Conservation (phyloP, 2,797 vertebrate species). For the Enteromius trimaculatus region DNA sequence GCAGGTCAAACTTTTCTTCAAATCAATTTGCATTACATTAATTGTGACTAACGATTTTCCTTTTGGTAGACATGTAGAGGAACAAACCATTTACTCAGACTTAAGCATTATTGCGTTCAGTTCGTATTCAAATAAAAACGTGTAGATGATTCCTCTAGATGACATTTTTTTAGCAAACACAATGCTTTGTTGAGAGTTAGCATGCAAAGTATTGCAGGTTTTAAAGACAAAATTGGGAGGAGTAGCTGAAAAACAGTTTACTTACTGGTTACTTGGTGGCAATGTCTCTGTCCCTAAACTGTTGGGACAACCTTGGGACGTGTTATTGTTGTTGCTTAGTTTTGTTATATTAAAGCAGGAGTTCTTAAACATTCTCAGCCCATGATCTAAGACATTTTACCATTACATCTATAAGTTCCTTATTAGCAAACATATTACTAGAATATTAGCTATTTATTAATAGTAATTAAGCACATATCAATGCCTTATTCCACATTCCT, state of each 20-base stretch:
- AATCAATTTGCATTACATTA: neutral
- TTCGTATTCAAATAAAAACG: neutral
- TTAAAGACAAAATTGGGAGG: neutral
- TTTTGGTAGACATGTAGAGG: neutral
- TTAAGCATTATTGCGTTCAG: neutral
- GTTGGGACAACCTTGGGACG: neutral
- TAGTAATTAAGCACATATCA: no score
- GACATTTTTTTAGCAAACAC: slow-evolving; percentile 3
- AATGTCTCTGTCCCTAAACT: neutral
- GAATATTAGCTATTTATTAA: no score
- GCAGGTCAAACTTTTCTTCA: slow-evolving; percentile 78
- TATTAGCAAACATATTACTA: no score
- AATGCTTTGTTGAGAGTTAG: neutral
- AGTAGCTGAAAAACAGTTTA: neutral
- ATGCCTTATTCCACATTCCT: no score
- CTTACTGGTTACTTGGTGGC: neutral
- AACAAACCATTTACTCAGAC: neutral
- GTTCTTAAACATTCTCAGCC: neutral
- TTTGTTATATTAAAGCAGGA: no score
- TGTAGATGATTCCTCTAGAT: neutral
- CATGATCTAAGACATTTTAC: neutral
- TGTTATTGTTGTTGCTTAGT: neutral
- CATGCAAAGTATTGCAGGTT: neutral
- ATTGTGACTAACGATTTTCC: neutral
- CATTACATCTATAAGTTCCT: no score